These are phyloP conservation scores for Sus cebifrons DNA, from an alignment of 2,797 vertebrate species.

Conservation along the genomic window DNA sequence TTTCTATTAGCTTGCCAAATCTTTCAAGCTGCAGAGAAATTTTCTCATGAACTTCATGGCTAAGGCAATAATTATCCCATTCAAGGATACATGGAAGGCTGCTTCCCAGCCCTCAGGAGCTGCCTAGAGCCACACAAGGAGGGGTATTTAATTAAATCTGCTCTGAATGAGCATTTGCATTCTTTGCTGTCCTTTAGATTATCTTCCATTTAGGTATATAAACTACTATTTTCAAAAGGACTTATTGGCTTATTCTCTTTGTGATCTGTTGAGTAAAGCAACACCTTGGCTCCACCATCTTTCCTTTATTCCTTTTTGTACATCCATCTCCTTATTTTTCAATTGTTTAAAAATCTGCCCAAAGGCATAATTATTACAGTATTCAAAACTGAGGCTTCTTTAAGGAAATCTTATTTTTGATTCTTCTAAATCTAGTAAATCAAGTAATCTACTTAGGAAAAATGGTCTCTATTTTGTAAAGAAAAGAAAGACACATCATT, in stretches of 20 bases:
- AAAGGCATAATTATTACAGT: not conserved
- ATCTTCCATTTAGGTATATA: not conserved
- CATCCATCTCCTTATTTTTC: not conserved
- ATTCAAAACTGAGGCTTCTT: not conserved
- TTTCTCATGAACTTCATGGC: not conserved
- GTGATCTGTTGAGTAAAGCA: not conserved
- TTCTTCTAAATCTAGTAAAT: not conserved
- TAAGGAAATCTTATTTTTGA: not conserved
- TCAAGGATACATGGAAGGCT: not conserved
- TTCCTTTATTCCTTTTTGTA: not conserved
- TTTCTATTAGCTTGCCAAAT: not conserved
- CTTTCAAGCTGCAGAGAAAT: not conserved
- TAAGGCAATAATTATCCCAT: not conserved
- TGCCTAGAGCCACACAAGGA: not conserved
- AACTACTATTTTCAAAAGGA: not conserved
- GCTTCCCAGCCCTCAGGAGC: not conserved
- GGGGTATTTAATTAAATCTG: not conserved
- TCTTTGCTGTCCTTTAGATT: not conserved
- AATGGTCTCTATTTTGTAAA: not conserved
- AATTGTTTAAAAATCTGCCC: not conserved
- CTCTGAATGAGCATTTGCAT: not conserved
- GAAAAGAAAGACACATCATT: not conserved
- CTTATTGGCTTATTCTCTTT: not conserved
- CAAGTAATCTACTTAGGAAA: not conserved
- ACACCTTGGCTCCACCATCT: not conserved